phyloP scores from a whole-genome alignment of 2,888 invertebrate species.

The Dorcus parallelipipedus region DNA sequence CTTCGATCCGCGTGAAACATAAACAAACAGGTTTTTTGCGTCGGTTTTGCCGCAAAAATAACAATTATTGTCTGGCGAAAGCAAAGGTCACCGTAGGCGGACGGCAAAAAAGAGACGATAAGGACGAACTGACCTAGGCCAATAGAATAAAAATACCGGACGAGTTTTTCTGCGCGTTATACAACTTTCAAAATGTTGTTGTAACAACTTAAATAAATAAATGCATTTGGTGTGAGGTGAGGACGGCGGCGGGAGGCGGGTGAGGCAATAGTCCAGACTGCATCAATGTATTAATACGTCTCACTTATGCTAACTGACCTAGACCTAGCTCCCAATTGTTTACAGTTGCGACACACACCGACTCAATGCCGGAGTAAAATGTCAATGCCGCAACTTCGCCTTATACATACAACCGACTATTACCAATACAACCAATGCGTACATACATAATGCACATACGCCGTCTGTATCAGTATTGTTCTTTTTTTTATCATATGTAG shows the following conservation, averaged over 20 bases:
- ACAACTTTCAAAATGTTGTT: too few relatives aligned
- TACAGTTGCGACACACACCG: slow-evolving; percentile 17
- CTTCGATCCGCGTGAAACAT: slow-evolving; percentile 1
- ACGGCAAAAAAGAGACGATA: slow-evolving; percentile 3
- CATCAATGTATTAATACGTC: slow-evolving; percentile 18
- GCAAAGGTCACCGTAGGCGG: slow-evolving; percentile 2
- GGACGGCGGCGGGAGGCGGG: background rate
- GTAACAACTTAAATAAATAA: background rate
- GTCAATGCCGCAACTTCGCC: slow-evolving; percentile 20
- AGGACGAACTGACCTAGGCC: slow-evolving; percentile 22
- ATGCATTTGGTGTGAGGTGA: slow-evolving; percentile 4
- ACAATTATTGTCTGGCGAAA: background rate
- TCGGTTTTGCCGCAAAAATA: background rate
- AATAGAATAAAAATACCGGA: slow-evolving; percentile 14
- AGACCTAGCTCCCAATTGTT: slow-evolving; percentile 29
- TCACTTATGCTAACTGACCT: slow-evolving; percentile 26
- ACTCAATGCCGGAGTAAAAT: slow-evolving; percentile 19
- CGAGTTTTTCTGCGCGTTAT: slow-evolving; percentile 12
- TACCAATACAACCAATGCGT: background rate
- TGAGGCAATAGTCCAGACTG: slow-evolving; percentile 9
- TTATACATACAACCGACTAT: too few relatives aligned
- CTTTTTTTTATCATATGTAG: background rate
- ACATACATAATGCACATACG: background rate
- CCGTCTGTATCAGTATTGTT: background rate
- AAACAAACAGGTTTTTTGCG: background rate